Conservation (phyloP, 1,140 invertebrate genomes). For the Pseudomyrmex cubaensis region DNA sequence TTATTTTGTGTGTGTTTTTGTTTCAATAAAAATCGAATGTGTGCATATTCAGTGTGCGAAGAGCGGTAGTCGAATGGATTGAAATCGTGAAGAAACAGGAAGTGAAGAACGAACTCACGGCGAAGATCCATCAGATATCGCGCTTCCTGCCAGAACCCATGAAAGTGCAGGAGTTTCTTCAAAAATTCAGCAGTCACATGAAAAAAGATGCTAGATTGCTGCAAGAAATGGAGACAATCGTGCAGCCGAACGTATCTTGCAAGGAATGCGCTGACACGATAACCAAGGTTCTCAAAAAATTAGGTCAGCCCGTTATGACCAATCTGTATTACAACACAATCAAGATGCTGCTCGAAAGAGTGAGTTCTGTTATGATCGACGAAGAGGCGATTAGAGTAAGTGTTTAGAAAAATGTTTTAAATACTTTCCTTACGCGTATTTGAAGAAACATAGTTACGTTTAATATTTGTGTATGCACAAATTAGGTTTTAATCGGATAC, state of each 20-base stretch:
- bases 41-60: constrained; percentile 88
- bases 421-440: constrained; percentile 19
- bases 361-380: constrained; percentile 98
- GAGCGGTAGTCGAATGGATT: constrained; percentile 93
- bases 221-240: constrained; percentile 93
- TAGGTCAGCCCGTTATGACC: constrained; percentile 96
- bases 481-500: constrained; percentile 83
- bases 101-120: constrained; percentile 89
- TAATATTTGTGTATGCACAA: constrained; percentile 15
- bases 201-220: constrained; percentile 92
- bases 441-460: constrained; percentile 5
- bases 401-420: constrained; percentile 16
- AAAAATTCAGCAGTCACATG: constrained; percentile 94
- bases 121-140: constrained; percentile 87
- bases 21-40: constrained; percentile 32
- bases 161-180: constrained; percentile 96
- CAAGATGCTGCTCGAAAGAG: constrained; percentile 96
- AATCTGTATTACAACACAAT: constrained; percentile 98
- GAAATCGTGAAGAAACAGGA: constrained; percentile 91
- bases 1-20: constrained; percentile 6
- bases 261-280: constrained; percentile 95
- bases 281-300: constrained; percentile 93
- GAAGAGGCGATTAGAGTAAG: constrained; percentile 91
- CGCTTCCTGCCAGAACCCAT: constrained; percentile 96
- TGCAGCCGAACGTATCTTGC: constrained; percentile 94